Evolutionary conservation across 2,797 vertebrate species (phyloP), one percentile per base, ranked within the genome.

Genomic region (Ctenosaura bakeri): DNA sequence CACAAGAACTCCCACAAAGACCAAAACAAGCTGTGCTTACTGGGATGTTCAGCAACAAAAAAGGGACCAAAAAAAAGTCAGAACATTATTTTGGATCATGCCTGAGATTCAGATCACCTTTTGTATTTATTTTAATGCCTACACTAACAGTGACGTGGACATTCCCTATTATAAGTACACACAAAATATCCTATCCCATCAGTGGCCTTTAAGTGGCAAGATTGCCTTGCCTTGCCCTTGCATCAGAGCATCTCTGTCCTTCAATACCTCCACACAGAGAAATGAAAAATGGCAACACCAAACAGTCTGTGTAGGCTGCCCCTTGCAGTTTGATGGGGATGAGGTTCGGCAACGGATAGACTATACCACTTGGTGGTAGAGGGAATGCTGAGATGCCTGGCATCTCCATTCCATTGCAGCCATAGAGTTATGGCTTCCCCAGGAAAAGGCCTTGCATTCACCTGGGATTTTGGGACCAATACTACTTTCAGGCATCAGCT

Each of bases 111-210:
- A 0, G 0, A 6, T 64, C 79, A 91, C 71, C 26, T 35, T 9
- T 0, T 69, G 1, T 18, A 46, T 83, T 9, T 1, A 0, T 83
- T 22, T 87, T 59, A 1, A 0, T 29, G 66, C 26, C n/a, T 32
- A 6, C 10, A 0, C 0, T 0, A 0, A 74, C 73, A 22, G 1
- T 0, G 0, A 83, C 76, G 0, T 46, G 91, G 89, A 50, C 24
- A 24, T 82, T 87, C 87, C 59, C 7, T 0, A 16, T 16, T 90
- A 50, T 50, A 71, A 50, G 46, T 7, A 8, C 46, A 62, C 1
- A 3, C 12, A 10, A 46, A 13, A 69, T 6, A 20, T 22, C 24
- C 24, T 32, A n/a, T 12, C 66, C 77, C 50, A 46, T 26, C 3
- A 29, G 76, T 76, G 86, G 66, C 66, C 0, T 0, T 87, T n/a